phyloP scores from a whole-genome alignment of 2,797 vertebrate genomes.

The Valencia hispanica region DNA sequence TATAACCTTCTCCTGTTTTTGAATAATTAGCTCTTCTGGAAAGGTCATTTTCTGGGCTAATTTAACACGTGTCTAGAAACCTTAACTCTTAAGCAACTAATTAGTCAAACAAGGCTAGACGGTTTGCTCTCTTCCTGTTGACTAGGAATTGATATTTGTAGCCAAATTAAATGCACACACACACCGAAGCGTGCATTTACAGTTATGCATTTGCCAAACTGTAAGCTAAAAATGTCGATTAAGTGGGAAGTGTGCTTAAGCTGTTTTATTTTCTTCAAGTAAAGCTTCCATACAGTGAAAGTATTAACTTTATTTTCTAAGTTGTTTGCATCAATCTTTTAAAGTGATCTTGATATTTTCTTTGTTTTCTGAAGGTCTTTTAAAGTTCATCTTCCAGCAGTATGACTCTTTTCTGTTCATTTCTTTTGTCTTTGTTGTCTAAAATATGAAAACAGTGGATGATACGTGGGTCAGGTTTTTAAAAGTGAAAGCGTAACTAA shows the following conservation, averaged over 20 bases:
- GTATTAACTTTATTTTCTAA: not conserved
- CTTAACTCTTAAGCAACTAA: not conserved
- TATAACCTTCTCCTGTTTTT: not conserved
- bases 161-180: not conserved
- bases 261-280: not conserved
- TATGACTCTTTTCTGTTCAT: not conserved
- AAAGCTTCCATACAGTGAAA: not conserved
- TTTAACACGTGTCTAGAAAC: not conserved
- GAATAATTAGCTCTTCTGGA: not conserved
- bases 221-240: not conserved
- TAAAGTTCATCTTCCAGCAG: not conserved
- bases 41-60: not conserved
- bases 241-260: not conserved
- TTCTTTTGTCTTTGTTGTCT: too few relatives aligned
- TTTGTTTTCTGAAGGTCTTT: not conserved
- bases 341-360: not conserved
- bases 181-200: not conserved
- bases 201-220: not conserved
- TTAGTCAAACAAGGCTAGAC: not conserved
- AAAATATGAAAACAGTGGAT: not conserved
- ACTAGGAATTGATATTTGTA: not conserved
- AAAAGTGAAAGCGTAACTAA: not conserved
- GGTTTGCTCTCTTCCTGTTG: not conserved
- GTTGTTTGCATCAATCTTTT: not conserved
- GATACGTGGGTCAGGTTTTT: not conserved